Evolutionary conservation across 1,140 invertebrate genomes (phyloP).

Genomic region (Anoplophora glabripennis): DNA sequence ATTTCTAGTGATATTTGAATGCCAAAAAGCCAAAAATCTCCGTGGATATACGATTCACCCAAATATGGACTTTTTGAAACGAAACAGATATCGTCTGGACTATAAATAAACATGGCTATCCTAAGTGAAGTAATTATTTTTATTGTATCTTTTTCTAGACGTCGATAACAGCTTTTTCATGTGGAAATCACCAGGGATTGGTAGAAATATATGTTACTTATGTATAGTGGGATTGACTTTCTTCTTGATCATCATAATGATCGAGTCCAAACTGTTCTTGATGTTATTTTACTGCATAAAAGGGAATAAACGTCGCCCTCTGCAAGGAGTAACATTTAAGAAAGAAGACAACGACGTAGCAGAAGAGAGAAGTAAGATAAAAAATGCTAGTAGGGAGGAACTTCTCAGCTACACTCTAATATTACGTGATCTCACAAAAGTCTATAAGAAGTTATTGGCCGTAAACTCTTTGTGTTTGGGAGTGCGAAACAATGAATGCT

Average conservation of each 20-base stretch:
- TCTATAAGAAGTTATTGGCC: conserved; percentile 65
- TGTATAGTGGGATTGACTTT: conserved; percentile 44
- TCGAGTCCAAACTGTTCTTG: conserved; percentile 52
- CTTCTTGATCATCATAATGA: conserved; percentile 48
- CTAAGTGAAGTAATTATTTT: too few species aligned
- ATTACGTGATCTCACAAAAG: conserved; percentile 62
- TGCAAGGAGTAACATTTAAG: conserved; percentile 5
- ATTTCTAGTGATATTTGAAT: too few species aligned
- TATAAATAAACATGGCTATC: too few species aligned
- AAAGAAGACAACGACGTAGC: conserved; percentile 52
- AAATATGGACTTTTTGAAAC: too few species aligned
- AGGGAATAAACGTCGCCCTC: conserved; percentile 20
- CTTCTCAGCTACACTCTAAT: conserved; percentile 48
- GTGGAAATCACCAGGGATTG: conserved; percentile 53
- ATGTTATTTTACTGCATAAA: conserved; percentile 41
- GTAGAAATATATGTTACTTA: conserved; percentile 50
- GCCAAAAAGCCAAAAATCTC: too few species aligned
- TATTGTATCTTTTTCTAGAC: conserved; percentile 50
- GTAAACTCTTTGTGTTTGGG: conserved; percentile 71
- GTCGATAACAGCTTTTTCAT: conserved; percentile 50
- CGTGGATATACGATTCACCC: too few species aligned
- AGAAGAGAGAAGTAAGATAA: conserved; percentile 48
- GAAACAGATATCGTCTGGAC: too few species aligned
- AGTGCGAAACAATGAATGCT: conserved; percentile 68
- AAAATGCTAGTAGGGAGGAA: conserved; percentile 26